These are phyloP conservation scores for Kryptolebias marmoratus DNA, from an alignment of 2,113 vertebrate species.

Conservation along the genomic window DNA sequence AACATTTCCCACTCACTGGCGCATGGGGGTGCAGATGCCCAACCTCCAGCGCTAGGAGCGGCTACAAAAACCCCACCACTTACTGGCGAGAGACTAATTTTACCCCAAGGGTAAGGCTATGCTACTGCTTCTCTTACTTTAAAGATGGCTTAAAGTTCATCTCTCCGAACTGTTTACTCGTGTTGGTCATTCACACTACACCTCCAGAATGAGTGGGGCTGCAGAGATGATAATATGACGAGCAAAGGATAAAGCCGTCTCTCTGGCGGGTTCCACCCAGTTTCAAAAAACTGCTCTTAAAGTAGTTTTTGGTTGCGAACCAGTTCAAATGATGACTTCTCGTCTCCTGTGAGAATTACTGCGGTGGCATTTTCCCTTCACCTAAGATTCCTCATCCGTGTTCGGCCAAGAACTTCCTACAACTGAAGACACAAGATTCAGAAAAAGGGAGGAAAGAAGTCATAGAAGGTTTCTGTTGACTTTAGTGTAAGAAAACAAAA, in stretches of 20 bases:
- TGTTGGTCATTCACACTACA: conserved; percentile 71
- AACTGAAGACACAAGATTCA: conserved; percentile 69
- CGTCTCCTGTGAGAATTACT: conserved; percentile 65
- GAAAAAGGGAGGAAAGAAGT: conserved; percentile 58
- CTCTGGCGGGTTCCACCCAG: conserved; percentile 61
- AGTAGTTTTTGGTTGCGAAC: conserved; percentile 52
- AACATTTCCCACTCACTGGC: conserved; percentile 86
- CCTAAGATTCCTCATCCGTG: conserved; percentile 71
- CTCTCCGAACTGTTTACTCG: conserved; percentile 62
- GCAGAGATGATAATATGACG: conserved; percentile 55
- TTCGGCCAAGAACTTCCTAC: conserved; percentile 69
- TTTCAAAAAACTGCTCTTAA: conserved; percentile 59
- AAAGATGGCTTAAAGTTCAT: conserved; percentile 60
- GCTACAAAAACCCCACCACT: conserved; percentile 69
- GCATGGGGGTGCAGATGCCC: conserved; percentile 79
- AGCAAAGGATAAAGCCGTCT: conserved; percentile 58
- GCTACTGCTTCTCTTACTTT: conserved; percentile 48
- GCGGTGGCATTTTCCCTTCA: conserved; percentile 68
- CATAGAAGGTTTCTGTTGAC: conserved; percentile 29
- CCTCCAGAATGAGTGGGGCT: conserved; percentile 71
- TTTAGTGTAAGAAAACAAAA: not conserved
- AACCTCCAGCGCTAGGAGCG: conserved; percentile 77
- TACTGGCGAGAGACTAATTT: conserved; percentile 64
- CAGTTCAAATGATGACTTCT: conserved; percentile 65
- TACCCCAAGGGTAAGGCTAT: conserved; percentile 55